Conservation (phyloP, 2,113 vertebrate species). For the Stictonetta naevosa region DNA sequence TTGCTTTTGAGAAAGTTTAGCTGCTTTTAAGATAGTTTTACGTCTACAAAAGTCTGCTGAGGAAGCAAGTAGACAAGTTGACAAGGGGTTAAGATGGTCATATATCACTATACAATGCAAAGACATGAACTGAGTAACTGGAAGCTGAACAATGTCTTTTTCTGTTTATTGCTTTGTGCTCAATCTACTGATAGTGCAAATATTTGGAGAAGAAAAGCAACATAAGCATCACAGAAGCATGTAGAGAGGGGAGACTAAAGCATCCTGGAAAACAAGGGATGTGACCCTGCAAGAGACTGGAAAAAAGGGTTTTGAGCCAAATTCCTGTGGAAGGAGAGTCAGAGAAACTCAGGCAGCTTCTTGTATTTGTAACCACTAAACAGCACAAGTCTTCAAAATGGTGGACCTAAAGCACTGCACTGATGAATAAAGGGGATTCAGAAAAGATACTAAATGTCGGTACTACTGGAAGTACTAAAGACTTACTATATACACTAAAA, state of each 20-base stretch:
- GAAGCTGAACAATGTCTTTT: neutral
- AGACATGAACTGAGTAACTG: neutral
- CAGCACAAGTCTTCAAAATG: neutral
- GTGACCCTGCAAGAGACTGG: neutral
- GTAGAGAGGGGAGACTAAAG: neutral
- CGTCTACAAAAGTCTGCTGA: neutral
- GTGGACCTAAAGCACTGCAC: neutral
- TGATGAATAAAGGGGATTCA: neutral
- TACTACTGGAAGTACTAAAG: neutral
- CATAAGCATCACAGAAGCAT: neutral
- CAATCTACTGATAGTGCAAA: neutral
- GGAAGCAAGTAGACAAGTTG: neutral
- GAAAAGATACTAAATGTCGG: neutral
- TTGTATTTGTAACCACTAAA: neutral
- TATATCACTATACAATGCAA: neutral
- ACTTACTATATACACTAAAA: neutral
- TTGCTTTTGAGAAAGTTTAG: neutral
- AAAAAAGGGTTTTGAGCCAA: neutral
- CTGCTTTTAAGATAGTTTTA: neutral
- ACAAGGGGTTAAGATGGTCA: neutral
- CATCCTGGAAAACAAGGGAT: neutral
- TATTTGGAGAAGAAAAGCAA: neutral
- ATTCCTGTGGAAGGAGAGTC: neutral
- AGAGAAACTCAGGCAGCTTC: neutral
- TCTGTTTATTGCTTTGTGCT: neutral